These are phyloP conservation scores for Montipora foliosa DNA, from an alignment of 64 coral and sea anemone genomes.

Conservation along the genomic window DNA sequence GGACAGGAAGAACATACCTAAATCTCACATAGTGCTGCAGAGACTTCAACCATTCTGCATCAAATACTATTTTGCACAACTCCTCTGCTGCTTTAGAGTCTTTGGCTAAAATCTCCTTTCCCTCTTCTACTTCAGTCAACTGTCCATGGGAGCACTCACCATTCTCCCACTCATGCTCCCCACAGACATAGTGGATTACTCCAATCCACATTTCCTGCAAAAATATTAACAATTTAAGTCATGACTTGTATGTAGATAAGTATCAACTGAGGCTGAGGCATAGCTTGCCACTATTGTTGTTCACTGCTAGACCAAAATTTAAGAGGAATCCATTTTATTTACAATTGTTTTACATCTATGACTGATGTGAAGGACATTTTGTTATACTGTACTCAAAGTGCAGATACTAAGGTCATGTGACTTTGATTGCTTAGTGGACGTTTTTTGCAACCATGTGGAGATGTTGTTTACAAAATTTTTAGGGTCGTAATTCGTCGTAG, in stretches of 20 bases:
- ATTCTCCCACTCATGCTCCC: slow-evolving; percentile 56
- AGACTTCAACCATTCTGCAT: slow-evolving; percentile 45
- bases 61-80: slow-evolving; percentile 37
- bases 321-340: background rate
- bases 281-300: background rate
- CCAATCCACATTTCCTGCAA: slow-evolving; percentile 55
- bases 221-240: background rate
- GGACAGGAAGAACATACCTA: slow-evolving; percentile 19
- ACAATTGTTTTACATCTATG: background rate
- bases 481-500: too few species aligned
- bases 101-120: slow-evolving; percentile 31
- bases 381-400: too few species aligned
- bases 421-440: too few species aligned
- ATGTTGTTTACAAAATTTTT: too few species aligned
- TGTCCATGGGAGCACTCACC: slow-evolving; percentile 54
- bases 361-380: background rate
- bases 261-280: background rate
- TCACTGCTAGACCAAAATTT: background rate
- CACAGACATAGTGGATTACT: slow-evolving; percentile 52
- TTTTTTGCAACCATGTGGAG: too few species aligned
- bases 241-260: background rate
- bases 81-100: background rate
- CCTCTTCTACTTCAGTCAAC: slow-evolving; percentile 20
- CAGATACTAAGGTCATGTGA: too few species aligned
- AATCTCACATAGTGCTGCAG: slow-evolving; percentile 51